A percentile compares a stretch with the other conserved stretches of the same genome.
phyloP scores from a whole-genome alignment of 1,140 invertebrate genomes.

The Polypedilum pembai region DNA sequence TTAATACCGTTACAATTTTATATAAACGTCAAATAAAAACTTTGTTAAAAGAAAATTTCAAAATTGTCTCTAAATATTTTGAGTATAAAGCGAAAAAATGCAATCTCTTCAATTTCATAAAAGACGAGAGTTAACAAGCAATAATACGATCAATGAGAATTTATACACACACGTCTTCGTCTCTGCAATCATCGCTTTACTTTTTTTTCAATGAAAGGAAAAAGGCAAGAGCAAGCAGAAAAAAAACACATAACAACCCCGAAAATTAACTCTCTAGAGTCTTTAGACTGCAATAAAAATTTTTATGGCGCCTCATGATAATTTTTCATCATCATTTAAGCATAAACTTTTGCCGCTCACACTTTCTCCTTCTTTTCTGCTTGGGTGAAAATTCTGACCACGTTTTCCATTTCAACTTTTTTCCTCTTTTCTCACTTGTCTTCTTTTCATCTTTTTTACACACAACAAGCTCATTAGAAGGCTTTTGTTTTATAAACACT shows the following conservation, averaged over 20 bases:
- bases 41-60: no score
- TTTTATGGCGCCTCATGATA: constrained; percentile 16
- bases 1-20: no score
- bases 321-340: constrained; percentile 19
- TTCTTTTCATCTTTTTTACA: neutral
- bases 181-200: no score
- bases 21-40: no score
- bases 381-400: neutral
- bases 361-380: neutral
- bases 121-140: no score
- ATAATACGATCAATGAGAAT: no score
- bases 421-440: neutral
- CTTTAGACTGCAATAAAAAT: constrained; percentile 8
- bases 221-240: no score
- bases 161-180: no score
- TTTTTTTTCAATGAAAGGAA: no score
- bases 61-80: no score
- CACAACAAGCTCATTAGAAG: neutral
- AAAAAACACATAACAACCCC: neutral
- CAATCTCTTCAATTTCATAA: no score
- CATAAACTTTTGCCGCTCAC: neutral
- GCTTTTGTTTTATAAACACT: neutral
- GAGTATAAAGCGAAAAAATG: no score
- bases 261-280: neutral
- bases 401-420: constrained; percentile 18